These are phyloP conservation scores for Pseudoatta argentina DNA, from an alignment of 1,140 invertebrate species.

Conservation along the genomic window DNA sequence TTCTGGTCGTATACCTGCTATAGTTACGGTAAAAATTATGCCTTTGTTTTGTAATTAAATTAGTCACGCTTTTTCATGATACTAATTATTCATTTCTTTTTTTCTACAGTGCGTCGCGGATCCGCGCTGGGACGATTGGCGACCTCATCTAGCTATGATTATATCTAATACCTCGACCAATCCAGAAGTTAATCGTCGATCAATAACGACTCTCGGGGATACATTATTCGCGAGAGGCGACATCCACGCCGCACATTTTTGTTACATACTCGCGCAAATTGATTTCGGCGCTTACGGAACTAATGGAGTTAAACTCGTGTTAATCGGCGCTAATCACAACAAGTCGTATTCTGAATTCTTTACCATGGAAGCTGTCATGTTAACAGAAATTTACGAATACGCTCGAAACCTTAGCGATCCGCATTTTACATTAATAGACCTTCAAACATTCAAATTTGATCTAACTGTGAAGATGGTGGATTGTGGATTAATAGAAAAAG, in stretches of 20 bases:
- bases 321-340: slow-evolving; percentile 92
- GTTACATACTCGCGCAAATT: slow-evolving; percentile 95
- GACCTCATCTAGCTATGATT: slow-evolving; percentile 97
- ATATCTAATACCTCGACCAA: slow-evolving; percentile 94
- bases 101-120: slow-evolving; percentile 91
- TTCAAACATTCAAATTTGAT: slow-evolving; percentile 91
- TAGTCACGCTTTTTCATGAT: slow-evolving; percentile 25
- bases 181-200: slow-evolving; percentile 93
- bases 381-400: slow-evolving; percentile 98
- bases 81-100: slow-evolving; percentile 56
- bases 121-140: slow-evolving; percentile 97
- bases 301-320: slow-evolving; percentile 90
- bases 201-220: slow-evolving; percentile 93
- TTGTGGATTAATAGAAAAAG: slow-evolving; percentile 91
- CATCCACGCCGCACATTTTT: slow-evolving; percentile 96
- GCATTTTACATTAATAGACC: slow-evolving; percentile 90
- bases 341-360: slow-evolving; percentile 90
- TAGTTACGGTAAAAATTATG: slow-evolving; percentile 90
- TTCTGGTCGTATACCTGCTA: slow-evolving; percentile 94
- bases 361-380: slow-evolving; percentile 94
- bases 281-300: slow-evolving; percentile 90
- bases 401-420: slow-evolving; percentile 93
- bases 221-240: slow-evolving; percentile 90
- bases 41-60: slow-evolving; percentile 42
- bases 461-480: slow-evolving; percentile 92